phyloP scores from a whole-genome alignment of 2,113 vertebrate species.

The Sapajus apella region DNA sequence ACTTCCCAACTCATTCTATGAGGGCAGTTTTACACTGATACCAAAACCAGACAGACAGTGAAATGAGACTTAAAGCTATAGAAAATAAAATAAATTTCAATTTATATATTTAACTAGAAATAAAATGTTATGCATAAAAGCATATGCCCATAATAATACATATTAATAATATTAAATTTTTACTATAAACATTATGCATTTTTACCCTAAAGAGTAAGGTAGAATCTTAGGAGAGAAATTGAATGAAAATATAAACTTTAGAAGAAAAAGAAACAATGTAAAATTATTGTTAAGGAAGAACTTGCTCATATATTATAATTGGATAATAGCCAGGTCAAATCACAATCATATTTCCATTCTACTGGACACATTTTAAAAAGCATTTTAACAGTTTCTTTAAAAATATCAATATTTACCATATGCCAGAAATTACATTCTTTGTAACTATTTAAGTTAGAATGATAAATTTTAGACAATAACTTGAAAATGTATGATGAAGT shows the following conservation, averaged over 20 bases:
- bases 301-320: neutral
- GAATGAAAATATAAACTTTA: conserved; percentile 29
- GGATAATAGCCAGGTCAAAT: neutral
- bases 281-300: neutral
- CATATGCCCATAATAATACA: neutral
- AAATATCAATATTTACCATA: neutral
- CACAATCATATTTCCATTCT: neutral
- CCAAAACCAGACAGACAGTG: neutral
- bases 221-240: neutral
- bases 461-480: neutral
- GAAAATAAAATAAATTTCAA: neutral
- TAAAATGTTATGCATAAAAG: neutral
- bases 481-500: neutral
- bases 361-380: neutral
- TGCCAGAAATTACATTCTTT: neutral
- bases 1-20: neutral
- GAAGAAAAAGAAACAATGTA: neutral
- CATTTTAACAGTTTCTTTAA: neutral
- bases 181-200: neutral
- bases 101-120: neutral
- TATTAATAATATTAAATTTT: neutral
- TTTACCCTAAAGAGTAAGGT: neutral
- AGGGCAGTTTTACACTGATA: neutral
- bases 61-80: neutral
- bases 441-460: neutral